These are phyloP conservation scores for Diglossa cyanea DNA, from an alignment of 2,797 vertebrate genomes.

Conservation along the genomic window DNA sequence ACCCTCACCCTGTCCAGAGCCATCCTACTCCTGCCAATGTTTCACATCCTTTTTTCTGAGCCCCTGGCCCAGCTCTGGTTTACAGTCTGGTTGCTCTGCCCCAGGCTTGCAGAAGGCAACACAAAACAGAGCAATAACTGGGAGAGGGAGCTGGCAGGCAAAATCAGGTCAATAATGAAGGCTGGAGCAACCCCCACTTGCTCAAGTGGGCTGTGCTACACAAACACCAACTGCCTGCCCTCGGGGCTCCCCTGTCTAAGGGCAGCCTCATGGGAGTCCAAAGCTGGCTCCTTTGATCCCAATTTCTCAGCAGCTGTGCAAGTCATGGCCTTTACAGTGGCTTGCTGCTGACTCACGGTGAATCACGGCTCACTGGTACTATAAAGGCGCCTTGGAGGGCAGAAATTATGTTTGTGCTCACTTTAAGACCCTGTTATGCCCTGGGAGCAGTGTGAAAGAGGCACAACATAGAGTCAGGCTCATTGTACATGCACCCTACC, in stretches of 20 bases:
- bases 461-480: background rate
- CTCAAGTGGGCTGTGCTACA: background rate
- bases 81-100: background rate
- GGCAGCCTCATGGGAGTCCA: background rate
- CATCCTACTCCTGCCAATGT: rapidly evolving
- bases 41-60: background rate
- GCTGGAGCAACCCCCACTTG: background rate
- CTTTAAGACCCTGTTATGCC: slow-evolving; percentile 16
- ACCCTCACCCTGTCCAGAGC: background rate
- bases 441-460: background rate
- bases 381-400: background rate
- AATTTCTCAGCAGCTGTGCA: slow-evolving; percentile 49
- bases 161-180: background rate
- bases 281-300: slow-evolving; percentile 36
- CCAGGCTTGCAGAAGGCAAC: background rate
- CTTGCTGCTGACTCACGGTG: slow-evolving; percentile 25
- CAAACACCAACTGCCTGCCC: slow-evolving; percentile 46
- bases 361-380: background rate
- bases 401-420: slow-evolving; percentile 9
- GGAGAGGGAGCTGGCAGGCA: background rate
- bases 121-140: background rate
- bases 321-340: slow-evolving; percentile 5
- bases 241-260: background rate
- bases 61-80: background rate
- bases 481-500: background rate